Evolutionary conservation across 2,888 invertebrate species (phyloP).

Genomic region (Petrophora chlorosata): DNA sequence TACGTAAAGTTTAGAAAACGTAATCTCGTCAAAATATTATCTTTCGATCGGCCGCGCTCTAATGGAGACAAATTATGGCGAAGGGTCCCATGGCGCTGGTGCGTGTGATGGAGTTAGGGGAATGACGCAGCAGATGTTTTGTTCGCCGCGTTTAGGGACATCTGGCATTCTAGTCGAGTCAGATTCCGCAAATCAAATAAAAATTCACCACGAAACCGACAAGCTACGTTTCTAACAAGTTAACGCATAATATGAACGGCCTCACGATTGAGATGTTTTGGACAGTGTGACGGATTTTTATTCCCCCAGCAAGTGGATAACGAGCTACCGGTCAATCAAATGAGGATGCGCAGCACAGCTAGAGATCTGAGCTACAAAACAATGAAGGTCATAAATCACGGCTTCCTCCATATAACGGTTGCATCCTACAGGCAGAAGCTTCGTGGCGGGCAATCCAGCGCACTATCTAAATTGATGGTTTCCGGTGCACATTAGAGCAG

Average conservation of each 20-base stretch:
- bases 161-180: slow-evolving; percentile 44
- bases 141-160: slow-evolving; percentile 39
- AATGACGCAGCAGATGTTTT: slow-evolving; percentile 61
- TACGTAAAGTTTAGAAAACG: slow-evolving; percentile 37
- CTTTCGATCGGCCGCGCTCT: slow-evolving; percentile 39
- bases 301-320: slow-evolving; percentile 43
- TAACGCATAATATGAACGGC: slow-evolving; percentile 20
- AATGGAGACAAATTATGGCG: slow-evolving; percentile 55
- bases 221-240: slow-evolving; percentile 15
- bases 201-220: slow-evolving; percentile 28
- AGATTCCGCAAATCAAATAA: slow-evolving; percentile 35
- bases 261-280: slow-evolving; percentile 26
- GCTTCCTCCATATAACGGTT: slow-evolving; percentile 77
- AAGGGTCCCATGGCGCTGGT: slow-evolving; percentile 40
- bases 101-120: slow-evolving; percentile 40
- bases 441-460: slow-evolving; percentile 75
- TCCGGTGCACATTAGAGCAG: slow-evolving; percentile 77
- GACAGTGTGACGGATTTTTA: slow-evolving; percentile 29
- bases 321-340: slow-evolving; percentile 53
- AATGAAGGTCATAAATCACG: slow-evolving; percentile 80
- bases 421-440: slow-evolving; percentile 76
- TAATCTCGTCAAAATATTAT: slow-evolving; percentile 37
- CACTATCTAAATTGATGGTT: slow-evolving; percentile 82
- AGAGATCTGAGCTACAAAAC: slow-evolving; percentile 72
- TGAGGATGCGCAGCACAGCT: slow-evolving; percentile 58